phyloP scores from a whole-genome alignment of 2,113 vertebrate genomes.

The Upupa epops region DNA sequence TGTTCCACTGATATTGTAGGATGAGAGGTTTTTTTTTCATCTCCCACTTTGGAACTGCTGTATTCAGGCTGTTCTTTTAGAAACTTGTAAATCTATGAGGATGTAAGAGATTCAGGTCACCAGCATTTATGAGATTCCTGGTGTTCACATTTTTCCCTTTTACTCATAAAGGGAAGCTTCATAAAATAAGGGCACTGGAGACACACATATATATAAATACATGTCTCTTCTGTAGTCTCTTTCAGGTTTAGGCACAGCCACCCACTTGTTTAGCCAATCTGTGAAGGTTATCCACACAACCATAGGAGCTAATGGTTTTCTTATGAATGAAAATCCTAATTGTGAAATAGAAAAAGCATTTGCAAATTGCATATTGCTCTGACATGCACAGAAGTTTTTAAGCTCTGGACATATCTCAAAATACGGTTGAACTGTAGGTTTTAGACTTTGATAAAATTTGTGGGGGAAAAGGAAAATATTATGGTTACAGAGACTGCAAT shows the following conservation, averaged over 20 bases:
- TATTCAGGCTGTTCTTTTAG: background rate
- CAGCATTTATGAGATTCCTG: background rate
- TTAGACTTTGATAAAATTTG: background rate
- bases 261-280: background rate
- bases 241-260: background rate
- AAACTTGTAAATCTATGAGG: background rate
- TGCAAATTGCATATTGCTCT: background rate
- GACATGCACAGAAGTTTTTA: background rate
- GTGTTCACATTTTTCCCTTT: background rate
- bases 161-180: background rate
- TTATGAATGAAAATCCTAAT: background rate
- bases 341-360: background rate
- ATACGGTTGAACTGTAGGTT: background rate
- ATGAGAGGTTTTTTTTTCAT: background rate
- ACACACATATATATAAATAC: accelerated
- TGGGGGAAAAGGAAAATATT: background rate
- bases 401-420: background rate
- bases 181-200: background rate
- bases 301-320: background rate
- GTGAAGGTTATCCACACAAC: background rate
- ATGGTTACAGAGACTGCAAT: background rate
- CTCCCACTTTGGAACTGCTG: background rate
- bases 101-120: background rate
- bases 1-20: background rate
- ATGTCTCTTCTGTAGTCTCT: background rate